phyloP scores from a whole-genome alignment of 2,888 invertebrate genomes.

The Eumacrocentrus americanus region DNA sequence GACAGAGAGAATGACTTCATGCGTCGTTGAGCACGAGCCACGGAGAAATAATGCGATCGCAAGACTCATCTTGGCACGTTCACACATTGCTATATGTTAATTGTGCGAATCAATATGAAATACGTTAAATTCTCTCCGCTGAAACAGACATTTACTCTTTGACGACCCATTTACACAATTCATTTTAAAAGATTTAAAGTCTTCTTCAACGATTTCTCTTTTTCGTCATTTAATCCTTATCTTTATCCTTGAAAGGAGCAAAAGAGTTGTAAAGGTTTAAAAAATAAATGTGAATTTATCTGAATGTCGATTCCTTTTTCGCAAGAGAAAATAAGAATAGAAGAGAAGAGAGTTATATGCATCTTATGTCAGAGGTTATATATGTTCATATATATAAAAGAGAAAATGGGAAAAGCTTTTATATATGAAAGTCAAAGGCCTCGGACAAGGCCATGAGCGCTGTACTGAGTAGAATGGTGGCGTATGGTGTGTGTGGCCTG shows the following conservation, averaged over 20 bases:
- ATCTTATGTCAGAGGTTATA: conserved; percentile 6
- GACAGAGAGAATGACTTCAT: conserved; percentile 54
- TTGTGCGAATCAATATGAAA: conserved; percentile 22
- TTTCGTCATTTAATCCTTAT: too few species aligned
- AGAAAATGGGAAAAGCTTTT: not conserved
- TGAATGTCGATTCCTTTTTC: conserved; percentile 11
- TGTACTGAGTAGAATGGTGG: not conserved
- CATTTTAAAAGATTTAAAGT: too few species aligned
- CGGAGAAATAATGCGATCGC: conserved; percentile 54
- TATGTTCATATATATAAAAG: not conserved
- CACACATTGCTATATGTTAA: conserved; percentile 32
- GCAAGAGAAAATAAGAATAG: not conserved
- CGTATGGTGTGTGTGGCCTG: not conserved
- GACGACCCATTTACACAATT: too few species aligned
- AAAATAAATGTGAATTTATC: conserved; percentile 4
- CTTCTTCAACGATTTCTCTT: too few species aligned
- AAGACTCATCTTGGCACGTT: conserved; percentile 38
- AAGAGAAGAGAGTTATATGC: not conserved
- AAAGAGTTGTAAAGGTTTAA: not conserved
- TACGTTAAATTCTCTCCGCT: not conserved
- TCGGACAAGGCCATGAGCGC: conserved; percentile 6
- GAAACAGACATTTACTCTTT: too few species aligned
- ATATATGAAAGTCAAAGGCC: conserved; percentile 14
- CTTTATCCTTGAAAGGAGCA: not conserved
- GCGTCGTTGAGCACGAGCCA: conserved; percentile 52